Conservation (phyloP, 2,888 invertebrate species). For the Tachina fera region DNA sequence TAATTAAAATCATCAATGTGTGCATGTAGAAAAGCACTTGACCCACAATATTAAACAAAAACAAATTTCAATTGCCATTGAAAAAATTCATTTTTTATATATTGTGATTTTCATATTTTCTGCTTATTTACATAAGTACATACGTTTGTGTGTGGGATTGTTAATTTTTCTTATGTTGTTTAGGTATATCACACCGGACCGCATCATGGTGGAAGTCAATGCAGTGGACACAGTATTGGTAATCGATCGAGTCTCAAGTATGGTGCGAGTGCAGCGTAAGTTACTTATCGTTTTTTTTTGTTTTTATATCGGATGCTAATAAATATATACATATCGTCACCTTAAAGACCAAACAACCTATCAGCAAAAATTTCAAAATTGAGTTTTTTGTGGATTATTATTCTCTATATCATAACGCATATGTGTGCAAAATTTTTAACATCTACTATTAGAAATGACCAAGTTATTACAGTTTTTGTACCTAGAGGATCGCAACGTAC, state of each 20-base stretch:
- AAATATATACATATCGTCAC: too few species aligned
- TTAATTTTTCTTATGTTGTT: not conserved
- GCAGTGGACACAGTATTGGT: constrained; percentile 89
- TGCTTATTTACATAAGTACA: not conserved
- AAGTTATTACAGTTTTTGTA: too few species aligned
- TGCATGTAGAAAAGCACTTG: constrained; percentile 47
- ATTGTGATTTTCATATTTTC: constrained; percentile 2
- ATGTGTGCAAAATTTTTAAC: too few species aligned
- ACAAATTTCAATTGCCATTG: constrained; percentile 33
- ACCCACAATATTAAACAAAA: constrained; percentile 49
- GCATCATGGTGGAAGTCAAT: constrained; percentile 93
- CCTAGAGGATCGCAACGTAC: too few species aligned
- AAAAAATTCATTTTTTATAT: constrained; percentile 26
- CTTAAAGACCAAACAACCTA: too few species aligned
- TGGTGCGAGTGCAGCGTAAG: constrained; percentile 88
- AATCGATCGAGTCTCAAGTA: constrained; percentile 92
- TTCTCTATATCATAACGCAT: too few species aligned
- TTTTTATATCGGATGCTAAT: not conserved
- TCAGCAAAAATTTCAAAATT: too few species aligned
- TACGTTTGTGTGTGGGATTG: constrained; percentile 32
- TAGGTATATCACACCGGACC: constrained; percentile 94
- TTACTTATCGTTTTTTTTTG: constrained; percentile 17
- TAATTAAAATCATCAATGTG: not conserved
- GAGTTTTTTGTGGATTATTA: too few species aligned
- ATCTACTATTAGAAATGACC: too few species aligned